Evolutionary conservation across 2,113 vertebrate species (phyloP).

Genomic region (Poecile atricapillus): DNA sequence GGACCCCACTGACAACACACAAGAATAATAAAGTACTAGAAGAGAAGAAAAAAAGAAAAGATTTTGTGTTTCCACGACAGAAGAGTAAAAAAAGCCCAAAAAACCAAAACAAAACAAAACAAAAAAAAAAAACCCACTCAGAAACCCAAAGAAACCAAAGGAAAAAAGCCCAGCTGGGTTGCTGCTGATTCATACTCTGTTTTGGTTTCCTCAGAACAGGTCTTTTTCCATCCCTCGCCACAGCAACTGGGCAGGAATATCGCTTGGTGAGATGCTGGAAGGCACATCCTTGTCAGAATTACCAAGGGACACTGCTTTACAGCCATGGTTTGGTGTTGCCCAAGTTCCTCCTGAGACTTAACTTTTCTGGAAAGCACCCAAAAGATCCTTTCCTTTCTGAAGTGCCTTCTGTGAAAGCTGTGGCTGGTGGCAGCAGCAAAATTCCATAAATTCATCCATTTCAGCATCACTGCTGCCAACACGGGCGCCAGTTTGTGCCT

Average conservation of each 20-base stretch:
- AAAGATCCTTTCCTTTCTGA: not conserved
- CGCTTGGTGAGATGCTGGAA: not conserved
- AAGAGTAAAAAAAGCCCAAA: no score
- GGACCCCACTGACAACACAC: not conserved
- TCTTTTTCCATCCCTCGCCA: not conserved
- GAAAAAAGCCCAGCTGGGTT: accelerated
- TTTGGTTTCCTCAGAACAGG: not conserved
- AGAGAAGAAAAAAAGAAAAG: not conserved
- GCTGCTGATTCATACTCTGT: not conserved
- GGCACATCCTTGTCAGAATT: not conserved
- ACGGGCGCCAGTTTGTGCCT: not conserved
- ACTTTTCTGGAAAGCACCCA: not conserved
- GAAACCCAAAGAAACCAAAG: not conserved
- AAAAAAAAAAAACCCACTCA: no score
- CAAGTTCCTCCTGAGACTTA: not conserved
- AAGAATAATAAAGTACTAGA: not conserved
- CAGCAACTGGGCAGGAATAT: not conserved
- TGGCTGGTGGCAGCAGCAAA: not conserved
- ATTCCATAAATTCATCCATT: not conserved
- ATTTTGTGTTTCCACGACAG: not conserved
- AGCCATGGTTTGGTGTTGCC: not conserved
- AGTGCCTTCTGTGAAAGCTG: not conserved
- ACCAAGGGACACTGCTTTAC: not conserved
- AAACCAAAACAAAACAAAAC: no score
- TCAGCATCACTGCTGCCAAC: not conserved